Conservation (phyloP, 1,140 invertebrate genomes). For the Pantala flavescens region DNA sequence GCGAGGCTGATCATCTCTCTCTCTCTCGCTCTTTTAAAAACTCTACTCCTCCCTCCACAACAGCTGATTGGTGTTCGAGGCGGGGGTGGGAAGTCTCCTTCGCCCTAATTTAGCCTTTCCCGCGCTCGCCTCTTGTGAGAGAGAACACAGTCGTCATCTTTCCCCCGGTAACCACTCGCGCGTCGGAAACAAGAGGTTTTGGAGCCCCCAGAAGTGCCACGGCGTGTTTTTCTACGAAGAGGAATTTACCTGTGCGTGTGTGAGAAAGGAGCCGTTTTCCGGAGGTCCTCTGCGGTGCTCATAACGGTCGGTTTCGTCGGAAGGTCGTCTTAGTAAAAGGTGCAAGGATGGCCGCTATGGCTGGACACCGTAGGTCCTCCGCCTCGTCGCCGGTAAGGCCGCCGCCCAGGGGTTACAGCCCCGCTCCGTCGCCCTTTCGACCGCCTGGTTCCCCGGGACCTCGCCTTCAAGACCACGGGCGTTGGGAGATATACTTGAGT, state of each 20-base stretch:
- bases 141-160: no score
- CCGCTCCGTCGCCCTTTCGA: not conserved
- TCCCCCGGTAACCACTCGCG: no score
- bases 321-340: no score
- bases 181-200: no score
- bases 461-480: not conserved
- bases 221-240: no score
- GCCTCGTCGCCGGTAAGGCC: not conserved
- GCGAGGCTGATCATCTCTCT: not conserved
- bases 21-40: not conserved
- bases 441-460: not conserved
- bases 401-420: not conserved
- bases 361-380: not conserved
- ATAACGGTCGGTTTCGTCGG: no score
- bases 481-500: not conserved
- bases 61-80: not conserved
- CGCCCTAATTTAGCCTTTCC: slow-evolving; percentile 8
- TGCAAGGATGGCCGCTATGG: not conserved
- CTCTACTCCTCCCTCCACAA: not conserved
- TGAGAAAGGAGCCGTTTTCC: no score
- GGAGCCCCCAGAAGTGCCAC: no score
- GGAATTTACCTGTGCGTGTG: no score
- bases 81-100: not conserved
- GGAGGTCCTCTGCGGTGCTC: no score
- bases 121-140: not conserved